Evolutionary conservation across 2,113 vertebrate genomes (phyloP), one percentile per base, ranked within the genome.

Genomic region (Microcebus murinus): DNA sequence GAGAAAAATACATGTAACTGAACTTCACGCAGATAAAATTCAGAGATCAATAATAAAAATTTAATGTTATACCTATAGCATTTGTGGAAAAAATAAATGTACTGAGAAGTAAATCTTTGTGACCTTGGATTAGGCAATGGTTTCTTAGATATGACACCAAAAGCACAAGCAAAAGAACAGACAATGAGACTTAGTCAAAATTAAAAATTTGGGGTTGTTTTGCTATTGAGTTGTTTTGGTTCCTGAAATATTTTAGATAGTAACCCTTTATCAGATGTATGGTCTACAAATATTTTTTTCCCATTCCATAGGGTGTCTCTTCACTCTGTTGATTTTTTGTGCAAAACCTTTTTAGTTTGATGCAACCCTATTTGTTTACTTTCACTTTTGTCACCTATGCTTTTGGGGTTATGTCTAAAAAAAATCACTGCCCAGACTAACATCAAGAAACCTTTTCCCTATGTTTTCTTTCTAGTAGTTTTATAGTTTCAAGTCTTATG

Each of bases 41-140:
- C 18, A 39, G 1, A 92, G 34, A 17, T 90, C 27, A 91, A 50
- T 79, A 81, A 55, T 52, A 36, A 84, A 27, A 90, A 84, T 27
- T 67, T 61, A 74, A n/a, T 27, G 36, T 42, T 57, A 55, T 11
- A 77, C 5, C 31, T 87, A 12, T 27, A 42, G 15, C 36, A 65
- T 31, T 70, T 25, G 65, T n/a, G 15, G 74, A 82, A 81, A 96
- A 86, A 80, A 23, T 55, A 48, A 61, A 80, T 70, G 18, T 65
- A 87, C 31, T 92, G 79, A 90, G 25, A 4, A 95, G 27, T 59
- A 92, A 84, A 95, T 89, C 17, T 93, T 94, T 57, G 45, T 61
- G 39, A 67, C 14, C 10, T 45, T 77, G 36, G 14, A 92, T 83
- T 90, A 96, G 6, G 27, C 50, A 88, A 61, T 23, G 1, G 6